Evolutionary conservation across 2,113 vertebrate species (phyloP).

Genomic region (Loxodonta africana): DNA sequence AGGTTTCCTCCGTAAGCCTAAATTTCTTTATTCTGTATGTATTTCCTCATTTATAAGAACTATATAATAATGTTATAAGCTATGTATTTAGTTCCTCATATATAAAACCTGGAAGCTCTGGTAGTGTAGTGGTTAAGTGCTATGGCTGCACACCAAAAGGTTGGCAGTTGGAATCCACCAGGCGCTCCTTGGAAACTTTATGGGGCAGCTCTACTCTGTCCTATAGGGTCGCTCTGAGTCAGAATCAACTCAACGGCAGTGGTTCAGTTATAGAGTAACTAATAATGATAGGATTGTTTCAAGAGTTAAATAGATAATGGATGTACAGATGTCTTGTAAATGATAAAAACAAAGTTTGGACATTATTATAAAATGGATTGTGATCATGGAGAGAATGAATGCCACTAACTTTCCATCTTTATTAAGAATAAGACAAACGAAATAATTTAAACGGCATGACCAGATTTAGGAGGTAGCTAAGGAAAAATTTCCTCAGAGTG

Average conservation of each 20-base stretch:
- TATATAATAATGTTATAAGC: not conserved
- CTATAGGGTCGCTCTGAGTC: too few relatives aligned
- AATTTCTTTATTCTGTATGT: not conserved
- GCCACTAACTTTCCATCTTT: not conserved
- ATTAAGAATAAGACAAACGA: slow-evolving; percentile 52
- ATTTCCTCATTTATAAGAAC: slow-evolving; percentile 10
- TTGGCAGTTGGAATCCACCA: too few relatives aligned
- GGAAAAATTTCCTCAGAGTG: slow-evolving; percentile 42
- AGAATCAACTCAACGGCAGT: too few relatives aligned
- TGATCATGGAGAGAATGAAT: not conserved
- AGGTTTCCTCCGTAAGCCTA: not conserved
- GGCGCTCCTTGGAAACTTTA: too few relatives aligned
- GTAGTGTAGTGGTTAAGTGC: too few relatives aligned
- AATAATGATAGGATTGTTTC: slow-evolving; percentile 1
- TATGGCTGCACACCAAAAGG: too few relatives aligned
- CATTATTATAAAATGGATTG: slow-evolving; percentile 11
- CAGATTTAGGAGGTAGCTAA: slow-evolving; percentile 51
- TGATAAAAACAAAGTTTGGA: not conserved
- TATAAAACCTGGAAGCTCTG: too few relatives aligned
- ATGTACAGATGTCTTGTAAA: slow-evolving; percentile 22
- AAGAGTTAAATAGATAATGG: not conserved
- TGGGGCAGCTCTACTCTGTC: too few relatives aligned
- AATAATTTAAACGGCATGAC: slow-evolving; percentile 16
- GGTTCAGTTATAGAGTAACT: not conserved
- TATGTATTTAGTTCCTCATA: not conserved